A percentile compares a stretch with the other conserved stretches of the same genome.
phyloP scores from a whole-genome alignment of 2,113 vertebrate genomes.

The Macquaria ambigua region DNA sequence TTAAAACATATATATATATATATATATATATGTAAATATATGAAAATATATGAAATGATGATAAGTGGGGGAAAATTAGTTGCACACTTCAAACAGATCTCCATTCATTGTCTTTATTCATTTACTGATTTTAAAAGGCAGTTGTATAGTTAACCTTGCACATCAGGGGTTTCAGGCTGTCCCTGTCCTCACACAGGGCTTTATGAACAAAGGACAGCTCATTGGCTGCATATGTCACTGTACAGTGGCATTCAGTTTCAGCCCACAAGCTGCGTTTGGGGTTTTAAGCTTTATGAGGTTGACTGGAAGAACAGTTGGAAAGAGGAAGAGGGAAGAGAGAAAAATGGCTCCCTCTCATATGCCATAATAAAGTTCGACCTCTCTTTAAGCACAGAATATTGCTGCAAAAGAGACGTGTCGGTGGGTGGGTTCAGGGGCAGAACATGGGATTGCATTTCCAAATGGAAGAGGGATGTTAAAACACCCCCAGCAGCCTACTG shows the following conservation, averaged over 20 bases:
- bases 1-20: too few species aligned
- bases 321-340: constrained; percentile 1
- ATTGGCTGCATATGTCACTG: background rate
- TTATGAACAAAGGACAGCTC: constrained; percentile 17
- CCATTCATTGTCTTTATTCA: background rate
- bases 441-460: constrained; percentile 46
- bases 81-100: background rate
- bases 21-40: too few species aligned
- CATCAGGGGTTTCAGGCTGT: background rate
- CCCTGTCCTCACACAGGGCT: background rate
- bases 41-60: background rate
- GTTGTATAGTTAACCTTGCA: background rate
- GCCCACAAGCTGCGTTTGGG: constrained; percentile 19
- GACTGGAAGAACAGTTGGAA: constrained; percentile 28
- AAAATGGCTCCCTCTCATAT: constrained; percentile 23
- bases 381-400: constrained; percentile 33
- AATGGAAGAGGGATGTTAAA: constrained; percentile 68
- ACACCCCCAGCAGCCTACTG: constrained; percentile 45
- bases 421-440: constrained; percentile 15
- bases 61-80: too few species aligned
- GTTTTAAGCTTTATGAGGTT: constrained; percentile 9
- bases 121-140: background rate
- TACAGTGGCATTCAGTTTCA: constrained; percentile 13
- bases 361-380: constrained; percentile 61
- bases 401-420: constrained; percentile 28